A percentile compares a stretch with the other conserved stretches of the same genome.
Evolutionary conservation across 2,888 invertebrate species (phyloP).

Genomic region (Acronicta leporina): DNA sequence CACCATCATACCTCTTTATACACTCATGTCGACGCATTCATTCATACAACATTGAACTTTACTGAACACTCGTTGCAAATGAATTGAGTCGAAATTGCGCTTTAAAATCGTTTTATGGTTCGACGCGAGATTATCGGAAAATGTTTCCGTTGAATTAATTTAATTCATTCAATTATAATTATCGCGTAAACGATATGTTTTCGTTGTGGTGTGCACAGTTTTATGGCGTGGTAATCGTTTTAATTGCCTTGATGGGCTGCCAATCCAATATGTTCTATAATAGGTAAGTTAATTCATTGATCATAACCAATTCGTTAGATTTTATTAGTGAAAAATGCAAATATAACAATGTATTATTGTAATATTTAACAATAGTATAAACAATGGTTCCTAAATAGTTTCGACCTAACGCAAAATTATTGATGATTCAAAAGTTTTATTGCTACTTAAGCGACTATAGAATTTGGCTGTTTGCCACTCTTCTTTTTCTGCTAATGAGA

Average conservation of each 20-base stretch:
- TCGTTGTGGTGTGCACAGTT: conserved; percentile 53
- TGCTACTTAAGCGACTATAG: too few relatives aligned
- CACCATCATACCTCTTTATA: conserved; percentile 56
- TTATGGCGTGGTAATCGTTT: conserved; percentile 42
- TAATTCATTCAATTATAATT: conserved; percentile 72
- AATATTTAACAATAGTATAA: too few relatives aligned
- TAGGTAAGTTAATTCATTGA: too few relatives aligned
- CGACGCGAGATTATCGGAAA: conserved; percentile 71
- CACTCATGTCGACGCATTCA: conserved; percentile 66
- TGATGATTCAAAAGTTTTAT: too few relatives aligned
- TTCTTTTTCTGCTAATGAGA: too few relatives aligned
- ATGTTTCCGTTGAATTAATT: conserved; percentile 68
- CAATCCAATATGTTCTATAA: too few relatives aligned
- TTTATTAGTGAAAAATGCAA: not conserved
- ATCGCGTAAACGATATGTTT: conserved; percentile 62
- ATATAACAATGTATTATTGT: too few relatives aligned
- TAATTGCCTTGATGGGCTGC: conserved; percentile 13
- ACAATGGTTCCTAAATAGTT: too few relatives aligned
- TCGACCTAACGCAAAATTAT: too few relatives aligned
- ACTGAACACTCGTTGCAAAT: conserved; percentile 70
- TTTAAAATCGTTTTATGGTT: conserved; percentile 74
- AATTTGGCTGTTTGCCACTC: too few relatives aligned
- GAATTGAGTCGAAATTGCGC: conserved; percentile 70
- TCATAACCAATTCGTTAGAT: not conserved
- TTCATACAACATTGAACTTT: conserved; percentile 73